These are phyloP conservation scores for Hypotaenidia philippensis DNA, from an alignment of 2,797 vertebrate genomes.

Conservation along the genomic window DNA sequence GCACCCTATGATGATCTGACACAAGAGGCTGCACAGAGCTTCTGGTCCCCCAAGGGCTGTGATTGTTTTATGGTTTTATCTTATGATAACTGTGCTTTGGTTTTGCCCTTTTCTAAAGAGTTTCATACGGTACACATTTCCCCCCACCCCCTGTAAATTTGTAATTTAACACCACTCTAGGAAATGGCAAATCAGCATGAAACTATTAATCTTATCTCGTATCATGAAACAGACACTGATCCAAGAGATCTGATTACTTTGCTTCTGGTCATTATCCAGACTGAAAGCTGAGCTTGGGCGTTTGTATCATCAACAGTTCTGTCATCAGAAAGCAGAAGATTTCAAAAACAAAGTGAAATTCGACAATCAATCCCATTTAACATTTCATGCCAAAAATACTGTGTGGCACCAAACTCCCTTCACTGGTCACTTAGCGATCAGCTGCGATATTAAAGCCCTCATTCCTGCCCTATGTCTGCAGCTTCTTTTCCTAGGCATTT, in stretches of 20 bases:
- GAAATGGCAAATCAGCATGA: slow-evolving; percentile 69
- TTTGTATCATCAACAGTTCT: slow-evolving; percentile 10
- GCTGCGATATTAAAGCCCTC: background rate
- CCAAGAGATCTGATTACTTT: slow-evolving; percentile 59
- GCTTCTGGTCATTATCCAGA: slow-evolving; percentile 37
- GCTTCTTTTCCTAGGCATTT: slow-evolving; percentile 10
- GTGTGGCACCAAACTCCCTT: background rate
- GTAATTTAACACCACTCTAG: slow-evolving; percentile 56
- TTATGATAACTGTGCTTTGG: slow-evolving; percentile 49
- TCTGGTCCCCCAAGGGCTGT: slow-evolving; percentile 16
- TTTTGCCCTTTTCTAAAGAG: slow-evolving; percentile 62
- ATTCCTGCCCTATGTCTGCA: background rate
- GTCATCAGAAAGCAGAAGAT: slow-evolving; percentile 15
- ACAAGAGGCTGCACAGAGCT: slow-evolving; percentile 41
- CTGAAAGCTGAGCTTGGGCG: background rate
- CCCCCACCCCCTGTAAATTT: slow-evolving; percentile 17
- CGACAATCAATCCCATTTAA: background rate
- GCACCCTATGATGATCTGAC: slow-evolving; percentile 51
- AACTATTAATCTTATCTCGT: slow-evolving; percentile 62
- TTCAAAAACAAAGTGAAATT: slow-evolving; percentile 17
- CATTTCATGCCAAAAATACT: background rate
- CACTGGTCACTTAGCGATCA: background rate
- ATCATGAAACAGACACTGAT: slow-evolving; percentile 58
- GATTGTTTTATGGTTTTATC: slow-evolving; percentile 63
- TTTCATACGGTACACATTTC: background rate